Base-by-base conservation (phyloP, 2,113 vertebrate genomes). In the Platysteira castanea region DNA sequence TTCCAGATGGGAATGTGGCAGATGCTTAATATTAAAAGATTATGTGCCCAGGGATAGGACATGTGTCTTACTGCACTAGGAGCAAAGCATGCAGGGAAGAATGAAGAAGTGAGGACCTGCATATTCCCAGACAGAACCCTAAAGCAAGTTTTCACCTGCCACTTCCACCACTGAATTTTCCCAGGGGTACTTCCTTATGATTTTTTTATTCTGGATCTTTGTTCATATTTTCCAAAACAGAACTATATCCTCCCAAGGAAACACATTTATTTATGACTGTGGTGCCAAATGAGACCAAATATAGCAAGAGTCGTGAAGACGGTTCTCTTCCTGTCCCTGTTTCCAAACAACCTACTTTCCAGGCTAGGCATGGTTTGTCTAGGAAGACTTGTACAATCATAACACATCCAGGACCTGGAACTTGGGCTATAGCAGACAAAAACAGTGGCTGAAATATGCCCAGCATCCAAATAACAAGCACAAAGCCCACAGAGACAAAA, bases 261-360 rank as follows among this genome's bases (percentile, higher is more conserved):
- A 84, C 20, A 60, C 5, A 42, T 93, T 93, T 81, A 70, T 65
- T 95, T 82, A 84, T 37, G 30, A 75, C 74, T 71, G 16, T 21
- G 57, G 33, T 18, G 18, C 53, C 65, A 87, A 82, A 78, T 19
- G 46, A 91, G 42, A 37, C 47, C 65, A 81, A 82, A 82, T 84
- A 87, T n/a, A 76, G 77, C 39, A 85, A 71, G 23, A 87, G n/a
- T 49, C 0, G 18, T 35, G 42, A 81, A 87, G 85, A 75, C 8
- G 5, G 47, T 47, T 79, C 65, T 73, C 35, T 57, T 91, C 56
- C 60, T 87, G 77, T 41, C 57, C 56, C 41, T 54, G 49, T 95
- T 91, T 52, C 70, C 33, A 71, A 89, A 82, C 65, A 94, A 91
- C 65, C 53, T 87, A 85, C 61, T 93, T 96, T 91, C 73, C 54